Conservation (phyloP, 2,888 invertebrate genomes). For the Cybosia mesomella region DNA sequence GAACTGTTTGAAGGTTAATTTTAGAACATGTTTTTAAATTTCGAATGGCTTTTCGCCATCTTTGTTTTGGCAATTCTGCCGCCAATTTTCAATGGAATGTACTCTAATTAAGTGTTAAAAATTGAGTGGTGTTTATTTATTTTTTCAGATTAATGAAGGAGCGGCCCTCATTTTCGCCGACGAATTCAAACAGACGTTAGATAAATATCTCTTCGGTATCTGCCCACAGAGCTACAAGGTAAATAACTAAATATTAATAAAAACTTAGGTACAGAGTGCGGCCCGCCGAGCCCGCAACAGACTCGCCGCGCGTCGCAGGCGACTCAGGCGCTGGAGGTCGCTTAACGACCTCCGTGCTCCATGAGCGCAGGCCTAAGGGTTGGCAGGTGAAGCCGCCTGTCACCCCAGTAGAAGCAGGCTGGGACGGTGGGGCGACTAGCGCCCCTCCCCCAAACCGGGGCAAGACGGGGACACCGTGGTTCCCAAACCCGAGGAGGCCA, state of each 20-base stretch:
- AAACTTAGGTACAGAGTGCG: too few relatives aligned
- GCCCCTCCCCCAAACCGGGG: too few relatives aligned
- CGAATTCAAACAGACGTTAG: slow-evolving; percentile 75
- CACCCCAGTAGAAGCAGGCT: too few relatives aligned
- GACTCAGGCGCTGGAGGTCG: too few relatives aligned
- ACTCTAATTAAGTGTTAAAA: neutral
- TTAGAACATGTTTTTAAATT: neutral
- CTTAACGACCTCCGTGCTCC: too few relatives aligned
- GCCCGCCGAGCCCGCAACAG: too few relatives aligned
- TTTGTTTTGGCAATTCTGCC: neutral
- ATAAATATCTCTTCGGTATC: slow-evolving; percentile 78
- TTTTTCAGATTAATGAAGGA: slow-evolving; percentile 60
- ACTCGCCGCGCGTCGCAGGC: too few relatives aligned
- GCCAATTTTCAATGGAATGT: slow-evolving; percentile 4
- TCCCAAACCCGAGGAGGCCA: too few relatives aligned
- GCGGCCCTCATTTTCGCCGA: slow-evolving; percentile 76
- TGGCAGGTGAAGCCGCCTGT: too few relatives aligned
- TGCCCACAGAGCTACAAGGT: slow-evolving; percentile 81
- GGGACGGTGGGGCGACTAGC: too few relatives aligned
- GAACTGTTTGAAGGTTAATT: neutral
- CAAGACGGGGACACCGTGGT: too few relatives aligned
- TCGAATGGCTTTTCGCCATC: neutral
- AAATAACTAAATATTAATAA: slow-evolving; percentile 28
- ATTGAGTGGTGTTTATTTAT: slow-evolving; percentile 19
- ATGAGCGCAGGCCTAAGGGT: too few relatives aligned